A percentile compares a stretch with the other conserved stretches of the same genome.
These are phyloP conservation scores for Synergus umbraculus DNA, from an alignment of 2,888 invertebrate genomes.

Conservation along the genomic window DNA sequence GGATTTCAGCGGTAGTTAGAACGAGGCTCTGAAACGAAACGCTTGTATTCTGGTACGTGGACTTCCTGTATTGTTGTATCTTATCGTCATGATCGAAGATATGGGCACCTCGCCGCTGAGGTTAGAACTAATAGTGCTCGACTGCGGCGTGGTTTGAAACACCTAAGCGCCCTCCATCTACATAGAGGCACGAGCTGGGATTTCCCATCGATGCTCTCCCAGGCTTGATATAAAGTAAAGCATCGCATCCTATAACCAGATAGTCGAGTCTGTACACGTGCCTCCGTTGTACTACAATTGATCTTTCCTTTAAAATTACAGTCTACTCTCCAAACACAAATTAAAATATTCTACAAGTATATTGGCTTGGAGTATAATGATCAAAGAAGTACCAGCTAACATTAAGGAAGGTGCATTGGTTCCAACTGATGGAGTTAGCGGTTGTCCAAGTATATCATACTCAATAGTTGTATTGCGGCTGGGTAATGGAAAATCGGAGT, in stretches of 20 bases:
- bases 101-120: conserved; percentile 62
- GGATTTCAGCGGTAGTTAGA: conserved; percentile 42
- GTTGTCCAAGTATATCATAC: conserved; percentile 27
- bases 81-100: conserved; percentile 74
- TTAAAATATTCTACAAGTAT: no score
- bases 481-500: conserved; percentile 68
- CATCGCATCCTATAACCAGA: conserved; percentile 10
- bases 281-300: conserved; percentile 6
- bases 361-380: no score
- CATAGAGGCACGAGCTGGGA: conserved; percentile 69
- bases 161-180: conserved; percentile 71
- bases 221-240: conserved; percentile 17
- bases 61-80: conserved; percentile 74
- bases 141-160: conserved; percentile 64
- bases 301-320: conserved; percentile 8
- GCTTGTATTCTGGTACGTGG: conserved; percentile 69
- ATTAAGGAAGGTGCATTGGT: not conserved
- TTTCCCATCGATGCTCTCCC: conserved; percentile 65
- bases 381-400: not conserved
- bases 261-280: conserved; percentile 35
- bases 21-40: conserved; percentile 67
- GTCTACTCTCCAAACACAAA: no score
- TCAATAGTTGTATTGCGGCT: conserved; percentile 39
- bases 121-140: conserved; percentile 74
- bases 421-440: not conserved